Percentiles rank a stretch among this genome's conserved stretches.
phyloP scores from a whole-genome alignment of 2,888 invertebrate genomes.

The Sminthurinus aureus region DNA sequence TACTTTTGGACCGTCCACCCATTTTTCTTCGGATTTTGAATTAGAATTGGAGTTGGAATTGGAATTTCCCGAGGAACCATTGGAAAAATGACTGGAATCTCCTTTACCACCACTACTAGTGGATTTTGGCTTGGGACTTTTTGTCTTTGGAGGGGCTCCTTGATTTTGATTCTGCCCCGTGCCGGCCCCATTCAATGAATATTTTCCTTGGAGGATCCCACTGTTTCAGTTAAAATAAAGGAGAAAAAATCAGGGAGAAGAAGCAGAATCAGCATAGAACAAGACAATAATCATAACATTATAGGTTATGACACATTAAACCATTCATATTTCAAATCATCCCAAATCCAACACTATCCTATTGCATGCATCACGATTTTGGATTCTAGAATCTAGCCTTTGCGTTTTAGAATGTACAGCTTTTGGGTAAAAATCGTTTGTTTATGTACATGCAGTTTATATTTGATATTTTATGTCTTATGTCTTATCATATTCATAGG shows the following conservation, averaged over 20 bases:
- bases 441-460: too few species aligned
- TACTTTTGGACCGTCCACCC: conserved; percentile 91
- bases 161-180: too few species aligned
- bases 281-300: neutral
- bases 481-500: too few species aligned
- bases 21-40: conserved; percentile 82
- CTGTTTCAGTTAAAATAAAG: neutral
- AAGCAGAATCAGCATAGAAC: neutral
- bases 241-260: neutral
- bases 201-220: conserved; percentile 14
- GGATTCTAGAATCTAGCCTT: too few species aligned
- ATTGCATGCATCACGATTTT: too few species aligned
- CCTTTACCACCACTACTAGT: conserved; percentile 48
- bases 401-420: too few species aligned
- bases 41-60: conserved; percentile 29
- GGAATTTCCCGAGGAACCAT: conserved; percentile 30
- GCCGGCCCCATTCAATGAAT: neutral
- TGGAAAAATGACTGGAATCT: conserved; percentile 30
- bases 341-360: neutral
- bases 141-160: conserved; percentile 54
- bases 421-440: too few species aligned
- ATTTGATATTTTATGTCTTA: too few species aligned
- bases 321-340: neutral
- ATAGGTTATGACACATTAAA: conserved; percentile 14
- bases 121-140: conserved; percentile 57